These are phyloP conservation scores for Bufo gargarizans DNA, from an alignment of 2,113 vertebrate genomes.

Conservation along the genomic window DNA sequence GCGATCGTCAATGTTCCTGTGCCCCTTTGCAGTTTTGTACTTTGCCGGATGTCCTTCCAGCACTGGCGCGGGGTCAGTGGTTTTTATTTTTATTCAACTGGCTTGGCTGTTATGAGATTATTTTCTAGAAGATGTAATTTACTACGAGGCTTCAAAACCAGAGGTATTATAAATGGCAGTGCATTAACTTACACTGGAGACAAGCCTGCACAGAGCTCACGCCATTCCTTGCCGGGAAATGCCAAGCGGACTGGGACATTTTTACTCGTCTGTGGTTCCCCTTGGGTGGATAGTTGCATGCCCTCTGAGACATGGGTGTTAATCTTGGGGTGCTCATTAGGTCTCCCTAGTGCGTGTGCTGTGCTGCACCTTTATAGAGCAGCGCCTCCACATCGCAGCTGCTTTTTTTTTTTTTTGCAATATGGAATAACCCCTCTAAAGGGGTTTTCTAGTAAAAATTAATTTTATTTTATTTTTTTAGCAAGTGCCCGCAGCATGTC, in stretches of 20 bases:
- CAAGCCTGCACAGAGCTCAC: conserved; percentile 46
- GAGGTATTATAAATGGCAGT: conserved; percentile 37
- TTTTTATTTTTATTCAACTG: conserved; percentile 54
- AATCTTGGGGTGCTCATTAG: not conserved
- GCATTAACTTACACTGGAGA: conserved; percentile 55
- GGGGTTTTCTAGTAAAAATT: no score
- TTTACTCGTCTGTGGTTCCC: not conserved
- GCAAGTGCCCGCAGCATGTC: no score
- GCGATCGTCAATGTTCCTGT: conserved; percentile 8
- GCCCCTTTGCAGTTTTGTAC: not conserved
- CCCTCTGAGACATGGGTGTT: not conserved
- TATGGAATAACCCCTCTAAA: not conserved
- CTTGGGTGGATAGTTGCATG: not conserved
- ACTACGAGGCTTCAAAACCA: conserved; percentile 54
- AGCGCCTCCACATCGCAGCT: no score
- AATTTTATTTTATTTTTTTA: no score
- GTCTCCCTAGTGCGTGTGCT: not conserved
- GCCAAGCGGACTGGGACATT: not conserved
- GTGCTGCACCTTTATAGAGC: not conserved
- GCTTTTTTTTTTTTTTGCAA: not conserved
- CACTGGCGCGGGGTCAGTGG: conserved; percentile 39
- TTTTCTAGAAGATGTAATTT: conserved; percentile 50
- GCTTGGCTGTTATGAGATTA: conserved; percentile 56
- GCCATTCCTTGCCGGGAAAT: not conserved
- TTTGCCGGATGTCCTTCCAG: not conserved